Conservation (phyloP, 37 sponge, comb jelly and placozoan genomes). For the Spongia lamella region DNA sequence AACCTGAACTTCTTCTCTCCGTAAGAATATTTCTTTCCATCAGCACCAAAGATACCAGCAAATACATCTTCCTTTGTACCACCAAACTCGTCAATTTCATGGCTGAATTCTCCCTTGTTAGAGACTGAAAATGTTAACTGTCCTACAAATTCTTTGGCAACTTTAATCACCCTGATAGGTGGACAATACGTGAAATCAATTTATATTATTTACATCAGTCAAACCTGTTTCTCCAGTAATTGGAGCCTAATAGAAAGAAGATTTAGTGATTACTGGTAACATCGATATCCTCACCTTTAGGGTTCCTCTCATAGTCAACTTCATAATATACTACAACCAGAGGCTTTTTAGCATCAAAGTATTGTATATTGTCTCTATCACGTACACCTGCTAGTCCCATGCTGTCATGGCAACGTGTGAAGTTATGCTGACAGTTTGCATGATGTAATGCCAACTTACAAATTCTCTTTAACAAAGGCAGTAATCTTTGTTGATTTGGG, state of each 20-base stretch:
- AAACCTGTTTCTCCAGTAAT: slow-evolving; percentile 87
- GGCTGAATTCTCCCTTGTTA: slow-evolving; percentile 26
- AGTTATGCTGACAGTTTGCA: background rate
- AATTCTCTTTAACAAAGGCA: slow-evolving; percentile 46
- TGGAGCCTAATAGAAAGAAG: slow-evolving; percentile 50
- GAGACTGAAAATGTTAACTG: slow-evolving; percentile 72
- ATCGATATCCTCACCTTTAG: slow-evolving; percentile 65
- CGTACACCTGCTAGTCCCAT: slow-evolving; percentile 83
- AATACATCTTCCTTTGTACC: slow-evolving; percentile 32
- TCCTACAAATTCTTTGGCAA: slow-evolving; percentile 80
- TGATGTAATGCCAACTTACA: slow-evolving; percentile 23
- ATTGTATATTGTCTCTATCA: slow-evolving; percentile 47
- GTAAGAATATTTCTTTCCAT: slow-evolving; percentile 79
- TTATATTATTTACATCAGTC: background rate
- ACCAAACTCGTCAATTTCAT: slow-evolving; percentile 65
- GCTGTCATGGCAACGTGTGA: slow-evolving; percentile 20
- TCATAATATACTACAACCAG: slow-evolving; percentile 75
- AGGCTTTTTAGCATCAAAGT: slow-evolving; percentile 73
- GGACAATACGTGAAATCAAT: background rate
- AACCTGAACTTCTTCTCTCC: slow-evolving; percentile 64
- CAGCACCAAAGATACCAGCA: slow-evolving; percentile 50
- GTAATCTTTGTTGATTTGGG: slow-evolving; percentile 8
- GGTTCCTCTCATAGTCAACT: slow-evolving; percentile 77
- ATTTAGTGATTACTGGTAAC: background rate
- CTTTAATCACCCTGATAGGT: slow-evolving; percentile 74